Evolutionary conservation across 2,113 vertebrate species (phyloP).

Genomic region (Amphiprion ocellaris): DNA sequence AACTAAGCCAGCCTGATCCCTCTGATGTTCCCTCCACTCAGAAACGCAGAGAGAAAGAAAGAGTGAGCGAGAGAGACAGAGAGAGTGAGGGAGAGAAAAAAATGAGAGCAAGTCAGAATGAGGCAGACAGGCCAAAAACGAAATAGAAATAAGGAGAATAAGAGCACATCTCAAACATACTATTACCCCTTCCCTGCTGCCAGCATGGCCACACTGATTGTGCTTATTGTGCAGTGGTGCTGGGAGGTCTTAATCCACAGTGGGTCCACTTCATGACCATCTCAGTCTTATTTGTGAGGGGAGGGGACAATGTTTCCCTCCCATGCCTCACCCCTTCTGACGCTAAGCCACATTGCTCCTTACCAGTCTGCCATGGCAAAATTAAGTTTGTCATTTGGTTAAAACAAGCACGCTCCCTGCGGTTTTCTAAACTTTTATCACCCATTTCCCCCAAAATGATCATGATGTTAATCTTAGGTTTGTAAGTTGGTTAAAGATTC

Average conservation of each 20-base stretch:
- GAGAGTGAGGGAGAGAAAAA: conserved; percentile 49
- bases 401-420: conserved; percentile 18
- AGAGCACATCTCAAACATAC: conserved; percentile 55
- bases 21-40: conserved; percentile 80
- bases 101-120: conserved; percentile 60
- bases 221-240: conserved; percentile 33
- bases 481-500: neutral
- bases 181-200: conserved; percentile 37
- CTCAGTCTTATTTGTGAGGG: conserved; percentile 53
- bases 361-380: conserved; percentile 47
- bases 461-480: neutral
- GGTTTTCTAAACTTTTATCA: conserved; percentile 21
- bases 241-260: conserved; percentile 51
- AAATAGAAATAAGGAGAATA: conserved; percentile 60
- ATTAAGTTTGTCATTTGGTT: conserved; percentile 48
- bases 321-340: conserved; percentile 40
- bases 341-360: conserved; percentile 44
- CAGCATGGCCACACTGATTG: conserved; percentile 56
- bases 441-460: conserved; percentile 8
- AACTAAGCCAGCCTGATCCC: conserved; percentile 82
- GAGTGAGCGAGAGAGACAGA: conserved; percentile 49
- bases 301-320: conserved; percentile 53
- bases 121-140: conserved; percentile 48
- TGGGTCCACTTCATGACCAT: conserved; percentile 52
- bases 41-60: conserved; percentile 69